Evolutionary conservation across 2,888 invertebrate genomes (phyloP), one percentile per base, ranked within the genome.

Genomic region (Leucophenga maculata): DNA sequence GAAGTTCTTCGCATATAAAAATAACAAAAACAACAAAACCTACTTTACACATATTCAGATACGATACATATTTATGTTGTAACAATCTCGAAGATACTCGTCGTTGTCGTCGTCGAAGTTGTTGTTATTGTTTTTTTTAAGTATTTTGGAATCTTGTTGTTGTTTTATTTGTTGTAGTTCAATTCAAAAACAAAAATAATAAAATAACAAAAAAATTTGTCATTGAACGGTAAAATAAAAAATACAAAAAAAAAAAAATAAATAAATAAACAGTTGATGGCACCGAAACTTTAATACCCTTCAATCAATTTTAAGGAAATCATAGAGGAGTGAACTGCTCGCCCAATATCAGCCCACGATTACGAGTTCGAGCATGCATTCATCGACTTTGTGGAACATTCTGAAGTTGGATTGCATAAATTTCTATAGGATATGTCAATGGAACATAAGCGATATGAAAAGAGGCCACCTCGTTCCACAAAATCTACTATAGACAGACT

Each of bases 141-240:
- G 68, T 70, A 59, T 72, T 70, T 74, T 69, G 73, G 76, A 74
- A 74, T 76, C 72, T 67, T 59, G 48, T 32, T 46, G 32, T 70
- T 48, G 4, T 54, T 65, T 64, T 14, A 31, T 32, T 22, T 62
- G 55, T 55, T 39, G 66, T 55, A 55, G 66, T 55, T 52, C 70
- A 69, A 66, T 67, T 44, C 22, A 66, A 46, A 67, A 20, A 26
- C 2, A 26, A 26, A 26, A 26, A 26, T 26, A 26, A 26, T 26
- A 26, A 26, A 26, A 26, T 26, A 67, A 67, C 22, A 79, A 39
- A 52, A n/a, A 70, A 82, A 79, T 79, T 80, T 76, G 82, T 83
- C 83, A 81, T 82, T 83, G 83, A 83, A 67, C 78, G 75, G 78
- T 77, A 79, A 76, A 77, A 75, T 73, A 50, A 67, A 74, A 79